phyloP scores from a whole-genome alignment of 2,113 vertebrate species.

The Nesogale talazaci region DNA sequence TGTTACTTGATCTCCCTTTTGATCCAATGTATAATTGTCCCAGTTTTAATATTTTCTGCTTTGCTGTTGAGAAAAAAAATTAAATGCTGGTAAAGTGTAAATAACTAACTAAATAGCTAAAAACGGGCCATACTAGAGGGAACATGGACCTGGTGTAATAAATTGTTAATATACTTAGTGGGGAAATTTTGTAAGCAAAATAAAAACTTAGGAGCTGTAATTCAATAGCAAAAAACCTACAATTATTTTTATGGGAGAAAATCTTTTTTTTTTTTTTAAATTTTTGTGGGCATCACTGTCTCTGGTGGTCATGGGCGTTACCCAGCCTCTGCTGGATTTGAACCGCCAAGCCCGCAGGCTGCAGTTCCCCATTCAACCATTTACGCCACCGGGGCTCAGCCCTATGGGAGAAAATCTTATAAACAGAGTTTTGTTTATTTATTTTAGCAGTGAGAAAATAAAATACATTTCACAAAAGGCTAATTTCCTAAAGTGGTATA shows the following conservation, averaged over 20 bases:
- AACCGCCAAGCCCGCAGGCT: no score
- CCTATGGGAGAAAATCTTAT: background rate
- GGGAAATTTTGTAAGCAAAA: conserved; percentile 25
- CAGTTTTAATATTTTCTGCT: no score
- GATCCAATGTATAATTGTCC: no score
- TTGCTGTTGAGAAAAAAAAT: no score
- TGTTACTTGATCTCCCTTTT: no score
- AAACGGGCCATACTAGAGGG: background rate
- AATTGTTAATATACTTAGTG: conserved; percentile 9
- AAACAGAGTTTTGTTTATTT: background rate
- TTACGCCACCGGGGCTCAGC: no score
- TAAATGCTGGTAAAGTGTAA: background rate
- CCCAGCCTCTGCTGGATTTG: no score
- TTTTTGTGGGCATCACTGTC: no score
- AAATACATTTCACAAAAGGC: background rate
- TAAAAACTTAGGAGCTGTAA: background rate
- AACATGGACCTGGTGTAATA: background rate
- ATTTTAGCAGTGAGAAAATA: background rate
- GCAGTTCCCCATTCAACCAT: no score
- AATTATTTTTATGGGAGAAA: background rate
- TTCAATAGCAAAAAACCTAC: background rate
- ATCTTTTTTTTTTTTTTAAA: no score
- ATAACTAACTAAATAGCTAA: background rate
- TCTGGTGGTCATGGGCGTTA: no score
- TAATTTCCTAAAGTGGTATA: conserved; percentile 21